phyloP scores from a whole-genome alignment of 1,140 invertebrate species.

The Plectrocnemia conspersa region DNA sequence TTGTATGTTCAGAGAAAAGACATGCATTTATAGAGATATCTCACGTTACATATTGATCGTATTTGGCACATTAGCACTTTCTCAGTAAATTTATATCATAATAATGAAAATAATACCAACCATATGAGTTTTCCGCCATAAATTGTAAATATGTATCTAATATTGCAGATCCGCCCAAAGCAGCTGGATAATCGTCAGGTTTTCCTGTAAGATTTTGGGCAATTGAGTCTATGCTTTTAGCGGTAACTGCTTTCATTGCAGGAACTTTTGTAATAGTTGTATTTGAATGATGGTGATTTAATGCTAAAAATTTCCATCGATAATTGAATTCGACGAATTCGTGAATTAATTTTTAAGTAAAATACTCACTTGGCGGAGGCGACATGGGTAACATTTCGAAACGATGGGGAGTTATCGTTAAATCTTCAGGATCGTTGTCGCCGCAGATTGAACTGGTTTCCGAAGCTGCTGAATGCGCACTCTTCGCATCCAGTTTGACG shows the following conservation, averaged over 20 bases:
- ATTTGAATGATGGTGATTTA: conserved; percentile 53
- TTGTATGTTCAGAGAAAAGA: background rate
- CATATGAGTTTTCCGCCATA: conserved; percentile 74
- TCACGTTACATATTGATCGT: too few species aligned
- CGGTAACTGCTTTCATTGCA: conserved; percentile 54
- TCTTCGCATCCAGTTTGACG: conserved; percentile 67
- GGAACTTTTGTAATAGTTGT: conserved; percentile 56
- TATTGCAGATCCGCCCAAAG: conserved; percentile 65
- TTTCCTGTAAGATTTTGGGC: conserved; percentile 41
- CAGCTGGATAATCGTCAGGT: conserved; percentile 49
- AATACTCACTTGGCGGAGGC: conserved; percentile 43
- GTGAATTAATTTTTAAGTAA: too few species aligned
- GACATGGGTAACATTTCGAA: conserved; percentile 50
- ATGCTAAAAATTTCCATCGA: conserved; percentile 41
- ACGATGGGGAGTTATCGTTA: conserved; percentile 56
- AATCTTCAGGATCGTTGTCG: conserved; percentile 75
- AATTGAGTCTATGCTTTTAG: conserved; percentile 57
- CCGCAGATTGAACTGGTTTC: conserved; percentile 67
- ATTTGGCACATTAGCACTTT: too few species aligned
- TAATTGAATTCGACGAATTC: too few species aligned
- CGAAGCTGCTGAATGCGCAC: conserved; percentile 55
- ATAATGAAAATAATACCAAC: conserved; percentile 38
- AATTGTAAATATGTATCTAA: conserved; percentile 80
- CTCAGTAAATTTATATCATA: background rate
- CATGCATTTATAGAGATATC: too few species aligned